A percentile compares a stretch with the other conserved stretches of the same genome.
These are phyloP conservation scores for Ecliptopera silaceata DNA, from an alignment of 2,888 invertebrate genomes.

Conservation along the genomic window DNA sequence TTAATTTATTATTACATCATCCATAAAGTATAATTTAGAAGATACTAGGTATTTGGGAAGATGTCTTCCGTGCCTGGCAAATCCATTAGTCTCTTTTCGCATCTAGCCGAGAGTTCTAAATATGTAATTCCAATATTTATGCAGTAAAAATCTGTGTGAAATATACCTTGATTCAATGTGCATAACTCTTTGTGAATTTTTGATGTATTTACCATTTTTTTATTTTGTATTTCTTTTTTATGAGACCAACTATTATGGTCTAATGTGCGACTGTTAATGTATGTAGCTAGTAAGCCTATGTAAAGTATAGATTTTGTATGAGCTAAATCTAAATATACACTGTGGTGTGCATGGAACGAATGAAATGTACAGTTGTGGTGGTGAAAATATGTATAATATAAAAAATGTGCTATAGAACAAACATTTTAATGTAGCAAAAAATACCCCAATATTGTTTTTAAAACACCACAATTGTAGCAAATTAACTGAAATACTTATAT, in stretches of 20 bases:
- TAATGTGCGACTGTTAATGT: constrained; percentile 62
- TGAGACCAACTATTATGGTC: constrained; percentile 47
- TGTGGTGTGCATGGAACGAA: constrained; percentile 51
- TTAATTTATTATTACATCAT: too few relatives aligned
- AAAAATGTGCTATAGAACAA: too few relatives aligned
- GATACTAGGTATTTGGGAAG: too few relatives aligned
- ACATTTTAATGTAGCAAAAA: too few relatives aligned
- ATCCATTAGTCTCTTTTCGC: neutral
- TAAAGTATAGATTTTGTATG: constrained; percentile 76
- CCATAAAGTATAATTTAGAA: too few relatives aligned
- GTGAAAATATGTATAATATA: neutral
- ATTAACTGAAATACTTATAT: constrained; percentile 25
- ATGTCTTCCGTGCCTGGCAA: too few relatives aligned
- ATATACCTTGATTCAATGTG: constrained; percentile 40
- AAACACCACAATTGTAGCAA: constrained; percentile 20
- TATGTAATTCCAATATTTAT: neutral
- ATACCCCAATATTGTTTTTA: neutral
- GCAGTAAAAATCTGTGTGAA: constrained; percentile 16
- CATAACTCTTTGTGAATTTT: constrained; percentile 50
- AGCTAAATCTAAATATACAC: constrained; percentile 72
- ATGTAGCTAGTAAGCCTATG: constrained; percentile 59
- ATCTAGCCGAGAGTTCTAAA: neutral
- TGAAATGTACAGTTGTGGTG: constrained; percentile 36
- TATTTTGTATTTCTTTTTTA: constrained; percentile 44
- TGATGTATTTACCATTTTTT: constrained; percentile 66